A percentile compares a stretch with the other conserved stretches of the same genome.
These are phyloP conservation scores for Poeciliopsis presidionis DNA, from an alignment of 2,797 vertebrate genomes.

Conservation along the genomic window DNA sequence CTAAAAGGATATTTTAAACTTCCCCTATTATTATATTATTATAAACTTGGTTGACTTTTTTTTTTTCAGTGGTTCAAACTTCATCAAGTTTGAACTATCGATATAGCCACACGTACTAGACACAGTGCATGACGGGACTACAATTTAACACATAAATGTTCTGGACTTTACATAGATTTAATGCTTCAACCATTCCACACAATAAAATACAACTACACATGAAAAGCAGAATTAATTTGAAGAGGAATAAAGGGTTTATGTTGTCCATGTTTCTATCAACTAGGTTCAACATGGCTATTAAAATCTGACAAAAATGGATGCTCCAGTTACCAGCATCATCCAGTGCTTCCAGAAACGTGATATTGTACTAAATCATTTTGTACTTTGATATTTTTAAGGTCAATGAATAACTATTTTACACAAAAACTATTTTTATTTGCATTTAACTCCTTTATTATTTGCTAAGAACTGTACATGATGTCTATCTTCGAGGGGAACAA, in stretches of 20 bases:
- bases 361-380: background rate
- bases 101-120: no score
- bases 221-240: background rate
- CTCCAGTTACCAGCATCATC: background rate
- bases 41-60: no score
- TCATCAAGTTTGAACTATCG: no score
- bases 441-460: background rate
- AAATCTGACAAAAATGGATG: background rate
- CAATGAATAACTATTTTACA: background rate
- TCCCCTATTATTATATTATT: no score
- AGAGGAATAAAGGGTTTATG: background rate
- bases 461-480: background rate
- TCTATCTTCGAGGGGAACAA: conserved; percentile 4
- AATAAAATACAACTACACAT: background rate
- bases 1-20: background rate
- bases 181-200: background rate
- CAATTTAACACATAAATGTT: no score
- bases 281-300: background rate
- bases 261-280: background rate
- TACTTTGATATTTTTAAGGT: background rate
- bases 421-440: background rate
- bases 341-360: background rate
- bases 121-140: no score
- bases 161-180: background rate
- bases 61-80: no score